Percentiles rank a stretch among this genome's conserved stretches.
phyloP scores from a whole-genome alignment of 92 coral and sea anemone species.

The Siderastrea radians region DNA sequence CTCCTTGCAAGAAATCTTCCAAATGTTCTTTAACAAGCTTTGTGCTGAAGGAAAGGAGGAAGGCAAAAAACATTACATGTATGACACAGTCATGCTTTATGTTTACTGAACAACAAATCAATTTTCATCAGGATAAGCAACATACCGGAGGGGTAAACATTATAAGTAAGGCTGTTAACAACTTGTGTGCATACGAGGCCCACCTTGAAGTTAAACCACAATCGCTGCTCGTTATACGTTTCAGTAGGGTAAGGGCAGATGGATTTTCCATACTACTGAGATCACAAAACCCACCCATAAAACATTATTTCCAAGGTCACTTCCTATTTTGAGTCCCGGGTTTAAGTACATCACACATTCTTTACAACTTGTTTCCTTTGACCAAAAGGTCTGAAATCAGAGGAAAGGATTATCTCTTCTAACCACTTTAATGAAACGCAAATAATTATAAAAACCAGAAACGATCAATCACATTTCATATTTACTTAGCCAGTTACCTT shows the following conservation, averaged over 20 bases:
- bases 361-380: no score
- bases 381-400: no score
- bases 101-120: background rate
- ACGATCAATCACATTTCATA: background rate
- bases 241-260: no score
- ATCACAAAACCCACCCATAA: no score
- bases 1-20: constrained; percentile 51
- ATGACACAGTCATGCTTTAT: background rate
- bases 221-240: no score
- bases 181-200: no score
- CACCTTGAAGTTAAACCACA: no score
- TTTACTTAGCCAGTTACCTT: constrained; percentile 40
- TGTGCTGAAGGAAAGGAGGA: background rate
- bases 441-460: background rate
- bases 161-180: no score
- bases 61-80: background rate
- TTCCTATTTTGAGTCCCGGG: background rate
- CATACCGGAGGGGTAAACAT: no score
- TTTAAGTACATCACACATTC: no score
- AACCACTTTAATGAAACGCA: background rate
- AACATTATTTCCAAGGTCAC: background rate
- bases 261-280: no score
- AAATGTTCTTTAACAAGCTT: constrained; percentile 51
- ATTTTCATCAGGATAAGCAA: background rate
- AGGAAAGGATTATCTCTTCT: background rate